A percentile compares a stretch with the other conserved stretches of the same genome.
Conservation (phyloP, 1,140 invertebrate species). For the Mycetomoellerius zeteki region DNA sequence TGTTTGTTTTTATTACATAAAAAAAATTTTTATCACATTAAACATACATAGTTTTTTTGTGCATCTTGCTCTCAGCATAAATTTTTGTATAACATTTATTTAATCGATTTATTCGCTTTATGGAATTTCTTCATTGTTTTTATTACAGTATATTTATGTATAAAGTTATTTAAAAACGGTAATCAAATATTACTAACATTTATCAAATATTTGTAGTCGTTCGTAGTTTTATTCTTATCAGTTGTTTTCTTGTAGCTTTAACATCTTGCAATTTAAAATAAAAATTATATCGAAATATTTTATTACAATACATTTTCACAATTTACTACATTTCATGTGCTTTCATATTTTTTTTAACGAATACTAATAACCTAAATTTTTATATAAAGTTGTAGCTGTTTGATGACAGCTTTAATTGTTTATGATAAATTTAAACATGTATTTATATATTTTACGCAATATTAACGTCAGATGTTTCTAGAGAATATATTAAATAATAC, state of each 20-base stretch:
- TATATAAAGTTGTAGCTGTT: background rate
- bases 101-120: background rate
- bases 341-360: slow-evolving; percentile 9
- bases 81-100: background rate
- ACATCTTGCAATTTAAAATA: background rate
- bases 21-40: background rate
- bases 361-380: background rate
- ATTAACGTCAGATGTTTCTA: background rate
- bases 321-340: background rate
- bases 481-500: background rate
- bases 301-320: background rate
- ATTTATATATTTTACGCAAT: background rate
- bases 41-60: background rate
- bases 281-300: background rate
- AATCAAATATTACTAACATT: background rate
- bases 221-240: background rate
- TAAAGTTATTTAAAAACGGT: background rate
- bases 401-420: background rate
- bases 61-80: background rate
- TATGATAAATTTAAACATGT: background rate
- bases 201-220: background rate
- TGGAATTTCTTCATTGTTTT: background rate
- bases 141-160: background rate
- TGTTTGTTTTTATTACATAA: too few relatives aligned
- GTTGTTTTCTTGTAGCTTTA: background rate